Evolutionary conservation across 1,140 invertebrate genomes (phyloP).

Genomic region (Armadillidium nasatum): DNA sequence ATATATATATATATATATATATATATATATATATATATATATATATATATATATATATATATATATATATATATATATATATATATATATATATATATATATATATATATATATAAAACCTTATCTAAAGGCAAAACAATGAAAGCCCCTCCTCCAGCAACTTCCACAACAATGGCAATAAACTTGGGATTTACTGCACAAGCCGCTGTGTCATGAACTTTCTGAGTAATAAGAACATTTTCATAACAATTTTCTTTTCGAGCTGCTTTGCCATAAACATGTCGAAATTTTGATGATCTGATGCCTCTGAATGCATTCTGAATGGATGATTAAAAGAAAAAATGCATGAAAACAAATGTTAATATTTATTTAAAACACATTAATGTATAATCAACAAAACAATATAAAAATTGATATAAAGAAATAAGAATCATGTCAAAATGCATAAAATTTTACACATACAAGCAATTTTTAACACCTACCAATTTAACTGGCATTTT

Average conservation of each 20-base stretch:
- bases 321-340: too few species aligned
- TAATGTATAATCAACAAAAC: too few species aligned
- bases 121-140: constrained; percentile 81
- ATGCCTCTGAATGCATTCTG: constrained; percentile 64
- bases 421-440: neutral
- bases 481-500: neutral
- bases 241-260: constrained; percentile 87
- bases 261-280: constrained; percentile 83
- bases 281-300: constrained; percentile 82
- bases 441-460: neutral
- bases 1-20: too few species aligned
- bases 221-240: constrained; percentile 87
- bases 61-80: constrained; percentile 28
- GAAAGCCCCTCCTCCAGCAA: constrained; percentile 89
- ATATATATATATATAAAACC: constrained; percentile 52
- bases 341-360: too few species aligned
- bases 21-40: constrained; percentile 21
- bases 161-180: constrained; percentile 87
- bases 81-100: too few species aligned
- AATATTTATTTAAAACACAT: too few species aligned
- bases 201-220: constrained; percentile 85
- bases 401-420: too few species aligned
- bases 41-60: constrained; percentile 17
- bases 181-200: constrained; percentile 89
- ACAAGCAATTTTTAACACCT: neutral